phyloP scores from a whole-genome alignment of 2,113 vertebrate species.

The Oreochromis spilurus region DNA sequence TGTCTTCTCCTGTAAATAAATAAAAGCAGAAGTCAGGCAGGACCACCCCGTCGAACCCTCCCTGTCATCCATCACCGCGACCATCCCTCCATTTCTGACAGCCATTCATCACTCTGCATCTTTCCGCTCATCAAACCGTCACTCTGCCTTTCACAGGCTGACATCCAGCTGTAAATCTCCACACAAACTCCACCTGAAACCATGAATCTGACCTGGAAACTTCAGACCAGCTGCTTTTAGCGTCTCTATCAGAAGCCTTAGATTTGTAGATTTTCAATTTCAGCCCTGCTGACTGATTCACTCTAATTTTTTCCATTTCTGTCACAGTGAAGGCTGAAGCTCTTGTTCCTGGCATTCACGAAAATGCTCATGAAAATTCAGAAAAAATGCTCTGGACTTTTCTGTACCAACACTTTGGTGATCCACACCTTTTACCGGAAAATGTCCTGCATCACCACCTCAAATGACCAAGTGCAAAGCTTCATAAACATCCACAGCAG shows the following conservation, averaged over 20 bases:
- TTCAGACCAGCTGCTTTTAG: not conserved
- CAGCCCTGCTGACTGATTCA: not conserved
- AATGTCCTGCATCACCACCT: not conserved
- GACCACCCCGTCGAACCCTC: not conserved
- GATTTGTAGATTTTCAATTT: not conserved
- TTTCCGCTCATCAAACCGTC: slow-evolving; percentile 2
- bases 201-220: not conserved
- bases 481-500: not conserved
- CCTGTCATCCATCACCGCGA: not conserved
- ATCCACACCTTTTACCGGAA: not conserved
- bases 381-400: not conserved
- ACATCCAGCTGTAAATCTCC: not conserved
- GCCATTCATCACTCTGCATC: not conserved
- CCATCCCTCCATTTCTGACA: not conserved
- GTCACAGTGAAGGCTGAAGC: not conserved
- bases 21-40: not conserved
- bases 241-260: not conserved
- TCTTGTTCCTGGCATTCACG: not conserved
- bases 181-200: not conserved
- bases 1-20: not conserved
- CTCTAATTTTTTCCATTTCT: not conserved
- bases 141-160: not conserved
- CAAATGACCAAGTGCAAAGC: not conserved
- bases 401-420: not conserved
- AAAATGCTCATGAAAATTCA: not conserved